Percentiles rank a stretch among this genome's conserved stretches.
Conservation (phyloP, 2,113 vertebrate species). For the Coptodon rendalli region DNA sequence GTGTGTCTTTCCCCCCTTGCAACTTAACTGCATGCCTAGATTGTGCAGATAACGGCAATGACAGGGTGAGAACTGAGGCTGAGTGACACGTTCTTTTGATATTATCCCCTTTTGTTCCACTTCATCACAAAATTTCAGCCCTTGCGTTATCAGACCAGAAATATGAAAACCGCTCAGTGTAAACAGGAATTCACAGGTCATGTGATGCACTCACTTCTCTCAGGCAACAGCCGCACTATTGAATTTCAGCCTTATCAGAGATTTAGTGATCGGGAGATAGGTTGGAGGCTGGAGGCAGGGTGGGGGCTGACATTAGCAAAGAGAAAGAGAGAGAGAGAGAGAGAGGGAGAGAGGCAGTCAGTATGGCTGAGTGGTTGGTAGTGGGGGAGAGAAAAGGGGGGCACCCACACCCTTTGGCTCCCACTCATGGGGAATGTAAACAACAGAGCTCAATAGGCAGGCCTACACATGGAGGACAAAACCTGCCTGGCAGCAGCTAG, state of each 20-base stretch:
- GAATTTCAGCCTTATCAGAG: constrained; percentile 47
- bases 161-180: neutral
- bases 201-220: constrained; percentile 27
- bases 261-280: constrained; percentile 43
- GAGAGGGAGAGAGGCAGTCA: neutral
- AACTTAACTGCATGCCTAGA: constrained; percentile 25
- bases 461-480: neutral
- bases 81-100: neutral
- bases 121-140: neutral
- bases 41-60: constrained; percentile 37
- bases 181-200: constrained; percentile 45
- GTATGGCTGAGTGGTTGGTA: neutral
- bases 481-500: constrained; percentile 5
- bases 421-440: constrained; percentile 59
- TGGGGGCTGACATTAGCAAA: constrained; percentile 27
- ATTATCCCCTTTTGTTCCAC: neutral
- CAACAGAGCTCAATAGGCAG: constrained; percentile 43
- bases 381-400: neutral
- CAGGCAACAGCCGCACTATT: constrained; percentile 4
- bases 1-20: constrained; percentile 1
- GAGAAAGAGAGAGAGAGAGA: neutral
- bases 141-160: neutral
- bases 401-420: constrained; percentile 37
- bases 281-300: neutral
- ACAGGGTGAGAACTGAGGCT: constrained; percentile 23